Evolutionary conservation across 2,113 vertebrate genomes (phyloP).

Genomic region (Heliornis fulica): DNA sequence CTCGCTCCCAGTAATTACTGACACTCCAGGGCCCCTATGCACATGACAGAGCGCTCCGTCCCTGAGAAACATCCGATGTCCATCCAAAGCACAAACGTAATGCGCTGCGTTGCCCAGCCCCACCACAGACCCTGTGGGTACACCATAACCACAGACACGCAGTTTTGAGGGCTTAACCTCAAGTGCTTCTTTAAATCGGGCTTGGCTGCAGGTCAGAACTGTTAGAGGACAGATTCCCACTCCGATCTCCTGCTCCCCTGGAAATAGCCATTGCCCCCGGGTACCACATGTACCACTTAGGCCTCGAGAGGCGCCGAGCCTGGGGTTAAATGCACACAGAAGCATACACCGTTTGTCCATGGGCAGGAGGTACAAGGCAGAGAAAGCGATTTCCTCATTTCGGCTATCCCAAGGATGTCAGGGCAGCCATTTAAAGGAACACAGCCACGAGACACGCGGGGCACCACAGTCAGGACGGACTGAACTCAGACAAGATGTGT

Average conservation of each 20-base stretch:
- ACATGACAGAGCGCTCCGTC: not conserved
- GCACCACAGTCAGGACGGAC: too few relatives aligned
- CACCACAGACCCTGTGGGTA: not conserved
- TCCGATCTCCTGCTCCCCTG: not conserved
- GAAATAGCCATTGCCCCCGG: not conserved
- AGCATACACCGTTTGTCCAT: rapidly evolving
- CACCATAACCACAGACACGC: rapidly evolving
- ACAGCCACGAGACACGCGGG: not conserved
- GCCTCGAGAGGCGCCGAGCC: not conserved
- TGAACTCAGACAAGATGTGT: rapidly evolving
- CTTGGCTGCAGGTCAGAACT: not conserved
- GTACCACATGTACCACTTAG: rapidly evolving
- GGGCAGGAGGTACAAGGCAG: not conserved
- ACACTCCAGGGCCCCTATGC: rapidly evolving
- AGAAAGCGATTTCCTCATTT: not conserved
- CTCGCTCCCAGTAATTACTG: rapidly evolving
- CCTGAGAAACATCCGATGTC: not conserved
- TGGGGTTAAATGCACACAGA: not conserved
- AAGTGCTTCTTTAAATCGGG: not conserved
- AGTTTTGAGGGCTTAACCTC: rapidly evolving
- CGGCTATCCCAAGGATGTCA: rapidly evolving
- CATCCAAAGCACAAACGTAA: too few relatives aligned
- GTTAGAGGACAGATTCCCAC: rapidly evolving
- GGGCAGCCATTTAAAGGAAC: not conserved
- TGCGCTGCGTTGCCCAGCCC: rapidly evolving